Evolutionary conservation across 2,797 vertebrate genomes (phyloP).

Genomic region (Danio aesculapii): DNA sequence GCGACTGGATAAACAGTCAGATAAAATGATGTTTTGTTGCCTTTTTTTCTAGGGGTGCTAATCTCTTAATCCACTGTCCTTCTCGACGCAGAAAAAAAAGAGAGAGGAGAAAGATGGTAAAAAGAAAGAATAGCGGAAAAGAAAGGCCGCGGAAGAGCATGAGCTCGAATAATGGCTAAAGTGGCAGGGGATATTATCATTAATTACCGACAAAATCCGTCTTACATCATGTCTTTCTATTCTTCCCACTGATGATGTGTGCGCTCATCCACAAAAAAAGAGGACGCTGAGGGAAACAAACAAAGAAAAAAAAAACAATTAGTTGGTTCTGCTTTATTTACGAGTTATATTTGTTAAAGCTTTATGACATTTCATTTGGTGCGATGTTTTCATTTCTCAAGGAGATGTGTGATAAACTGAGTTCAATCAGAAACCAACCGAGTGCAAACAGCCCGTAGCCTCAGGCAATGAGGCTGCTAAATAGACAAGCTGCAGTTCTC

Average conservation of each 20-base stretch:
- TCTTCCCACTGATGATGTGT: slow-evolving; percentile 31
- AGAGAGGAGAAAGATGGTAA: background rate
- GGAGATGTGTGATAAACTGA: slow-evolving; percentile 36
- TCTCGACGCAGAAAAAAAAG: background rate
- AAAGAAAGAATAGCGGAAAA: background rate
- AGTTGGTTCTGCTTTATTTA: background rate
- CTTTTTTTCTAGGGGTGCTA: slow-evolving; percentile 31
- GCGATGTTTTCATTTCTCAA: slow-evolving; percentile 34
- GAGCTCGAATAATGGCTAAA: slow-evolving; percentile 45
- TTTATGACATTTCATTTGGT: slow-evolving; percentile 34
- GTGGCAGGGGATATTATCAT: slow-evolving; percentile 56
- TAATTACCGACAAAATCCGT: slow-evolving; percentile 52
- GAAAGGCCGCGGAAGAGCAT: background rate
- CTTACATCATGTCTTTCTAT: slow-evolving; percentile 44
- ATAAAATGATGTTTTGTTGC: slow-evolving; percentile 43
- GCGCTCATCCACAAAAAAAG: slow-evolving; percentile 37
- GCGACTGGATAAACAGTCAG: slow-evolving; percentile 45
- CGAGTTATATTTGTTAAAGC: slow-evolving; percentile 16
- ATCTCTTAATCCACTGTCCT: slow-evolving; percentile 60
- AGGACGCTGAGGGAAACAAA: slow-evolving; percentile 12
- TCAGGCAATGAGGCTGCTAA: slow-evolving; percentile 16
- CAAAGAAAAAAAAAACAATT: no score
- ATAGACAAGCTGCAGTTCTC: background rate
- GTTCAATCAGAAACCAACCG: slow-evolving; percentile 36
- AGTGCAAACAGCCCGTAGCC: slow-evolving; percentile 14